phyloP scores from a whole-genome alignment of 2,113 vertebrate genomes.

The Aix galericulata region DNA sequence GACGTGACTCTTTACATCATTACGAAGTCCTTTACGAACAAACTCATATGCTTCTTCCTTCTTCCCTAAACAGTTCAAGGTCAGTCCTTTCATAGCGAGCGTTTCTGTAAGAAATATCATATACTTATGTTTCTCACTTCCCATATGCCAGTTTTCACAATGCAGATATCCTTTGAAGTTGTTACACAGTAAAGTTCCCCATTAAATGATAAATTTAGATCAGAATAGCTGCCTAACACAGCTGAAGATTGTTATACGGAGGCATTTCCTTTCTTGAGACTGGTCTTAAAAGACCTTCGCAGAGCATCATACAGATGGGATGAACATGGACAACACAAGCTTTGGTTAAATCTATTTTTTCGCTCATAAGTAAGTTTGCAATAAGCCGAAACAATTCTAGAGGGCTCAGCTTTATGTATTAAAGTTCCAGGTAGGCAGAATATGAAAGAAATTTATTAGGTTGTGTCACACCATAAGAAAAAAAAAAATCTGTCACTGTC shows the following conservation, averaged over 20 bases:
- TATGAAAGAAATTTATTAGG: not conserved
- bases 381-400: not conserved
- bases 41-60: constrained; percentile 83
- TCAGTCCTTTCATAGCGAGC: constrained; percentile 83
- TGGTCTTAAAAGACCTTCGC: not conserved
- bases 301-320: not conserved
- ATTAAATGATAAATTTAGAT: constrained; percentile 7
- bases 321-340: not conserved
- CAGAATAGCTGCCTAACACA: not conserved
- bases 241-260: not conserved
- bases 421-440: not conserved
- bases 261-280: not conserved
- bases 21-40: constrained; percentile 82
- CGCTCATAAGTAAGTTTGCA: not conserved
- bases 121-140: constrained; percentile 3
- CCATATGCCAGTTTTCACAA: not conserved
- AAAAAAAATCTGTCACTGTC: not conserved
- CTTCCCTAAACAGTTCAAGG: constrained; percentile 82
- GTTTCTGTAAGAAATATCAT: constrained; percentile 77
- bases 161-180: constrained; percentile 6
- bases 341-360: not conserved
- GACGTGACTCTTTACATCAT: constrained; percentile 83
- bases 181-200: not conserved
- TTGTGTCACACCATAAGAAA: not conserved
- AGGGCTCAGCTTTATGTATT: not conserved